Evolutionary conservation across 2,888 invertebrate species (phyloP), one percentile per base, ranked within the genome.

Genomic region (Limulus polyphemus): DNA sequence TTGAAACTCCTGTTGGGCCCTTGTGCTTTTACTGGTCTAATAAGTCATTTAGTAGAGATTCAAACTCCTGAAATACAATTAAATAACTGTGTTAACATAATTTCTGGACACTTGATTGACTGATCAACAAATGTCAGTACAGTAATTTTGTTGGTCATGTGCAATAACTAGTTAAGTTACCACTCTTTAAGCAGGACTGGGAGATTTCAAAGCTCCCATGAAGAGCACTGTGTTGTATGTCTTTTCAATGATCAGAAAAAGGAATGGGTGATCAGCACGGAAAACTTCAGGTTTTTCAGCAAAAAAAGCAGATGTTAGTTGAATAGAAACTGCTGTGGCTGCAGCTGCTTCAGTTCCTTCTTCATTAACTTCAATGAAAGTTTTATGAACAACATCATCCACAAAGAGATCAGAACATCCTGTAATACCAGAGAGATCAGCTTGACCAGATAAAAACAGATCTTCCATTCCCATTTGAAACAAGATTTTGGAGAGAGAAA

Each of bases 301-400:
- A 32, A 32, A 32, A 32, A 5, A 1, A 5, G 7, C 32, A 32
- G 17, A 13, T n/a, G 17, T 54, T 11, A 17, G 16, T 32, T 17
- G 16, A 16, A 54, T 11, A 11, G 32, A 17, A 11, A 54, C 14
- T 17, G 17, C 54, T 17, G 54, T 54, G 32, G 32, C 54, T 13
- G 54, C 54, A 11, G 54, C 54, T 13, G 54, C 54, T 54, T 54
- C 54, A 54, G 54, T 54, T 32, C 54, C 54, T 54, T 54, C 54
- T 32, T 54, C 54, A 9, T 54, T 54, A 17, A 54, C 54, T n/a
- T 54, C 54, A 32, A 54, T 32, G 32, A 13, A 54, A 17, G 54
- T 54, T 32, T 54, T 54, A 32, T 54, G 54, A 54, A 54, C 3
- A 11, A 54, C 14, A 14, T 16, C 16, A 14, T 32, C 14, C 2